These are phyloP conservation scores for Cyphomyrus discorhynchus DNA, from an alignment of 2,113 vertebrate species.

Conservation along the genomic window DNA sequence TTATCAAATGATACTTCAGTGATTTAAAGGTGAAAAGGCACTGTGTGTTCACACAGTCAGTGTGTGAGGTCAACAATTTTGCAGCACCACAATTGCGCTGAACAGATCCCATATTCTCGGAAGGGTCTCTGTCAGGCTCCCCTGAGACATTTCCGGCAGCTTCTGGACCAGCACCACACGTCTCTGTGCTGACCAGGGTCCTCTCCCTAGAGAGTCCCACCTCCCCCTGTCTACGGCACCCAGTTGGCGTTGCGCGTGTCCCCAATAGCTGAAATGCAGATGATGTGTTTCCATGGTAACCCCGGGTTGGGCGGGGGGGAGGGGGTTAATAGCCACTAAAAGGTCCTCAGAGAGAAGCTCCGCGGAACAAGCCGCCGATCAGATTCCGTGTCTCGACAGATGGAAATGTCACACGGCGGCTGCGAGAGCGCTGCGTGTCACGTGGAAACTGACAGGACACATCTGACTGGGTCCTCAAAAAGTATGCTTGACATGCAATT, in stretches of 20 bases:
- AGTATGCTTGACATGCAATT: background rate
- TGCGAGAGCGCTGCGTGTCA: background rate
- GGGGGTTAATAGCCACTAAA: background rate
- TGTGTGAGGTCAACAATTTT: background rate
- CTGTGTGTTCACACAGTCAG: background rate
- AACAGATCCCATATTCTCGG: background rate
- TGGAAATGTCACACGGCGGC: background rate
- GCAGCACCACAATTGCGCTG: background rate
- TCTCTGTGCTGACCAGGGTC: background rate
- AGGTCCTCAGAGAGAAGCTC: background rate
- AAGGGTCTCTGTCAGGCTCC: background rate
- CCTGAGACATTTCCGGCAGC: background rate
- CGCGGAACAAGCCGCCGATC: background rate
- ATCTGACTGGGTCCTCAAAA: background rate
- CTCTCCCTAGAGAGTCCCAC: background rate
- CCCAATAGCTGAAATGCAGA: background rate
- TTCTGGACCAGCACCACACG: background rate
- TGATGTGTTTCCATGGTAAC: slow-evolving; percentile 1
- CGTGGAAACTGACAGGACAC: background rate
- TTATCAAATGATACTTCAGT: background rate
- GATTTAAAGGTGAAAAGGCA: background rate
- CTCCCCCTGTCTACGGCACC: background rate
- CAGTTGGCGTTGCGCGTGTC: background rate
- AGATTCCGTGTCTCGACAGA: background rate
- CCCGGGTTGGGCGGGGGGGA: background rate